Base-by-base conservation (phyloP, 1,140 invertebrate species). In the Magallana angulata region DNA sequence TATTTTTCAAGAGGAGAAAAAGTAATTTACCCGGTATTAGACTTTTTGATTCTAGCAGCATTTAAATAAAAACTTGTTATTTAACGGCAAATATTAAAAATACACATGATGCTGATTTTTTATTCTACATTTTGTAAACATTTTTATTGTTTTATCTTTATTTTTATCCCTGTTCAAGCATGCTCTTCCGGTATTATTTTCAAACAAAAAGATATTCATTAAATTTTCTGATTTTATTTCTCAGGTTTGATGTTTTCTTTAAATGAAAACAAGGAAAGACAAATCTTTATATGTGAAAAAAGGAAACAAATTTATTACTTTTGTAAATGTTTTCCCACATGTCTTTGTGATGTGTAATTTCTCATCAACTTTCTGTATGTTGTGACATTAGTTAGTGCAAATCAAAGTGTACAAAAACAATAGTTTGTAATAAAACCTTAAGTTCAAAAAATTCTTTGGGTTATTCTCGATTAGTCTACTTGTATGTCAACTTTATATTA, bases 341-440 rank as follows among this genome's bases (percentile, higher is more conserved):
- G 36, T 48, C 36, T 48, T 48, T 48, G 36, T 48, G 36, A 48
- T 5, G 36, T 48, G 36, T 48, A 4, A 48, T 48, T 76, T 76
- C 30, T 64, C 16, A 64, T 64, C 16, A n/a, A 64, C 16, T 64
- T 76, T 18, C 68, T 76, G 24, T 76, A 76, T 76, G 68, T 76
- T 76, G 68, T 76, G 68, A 76, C 24, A 76, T 12, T 76, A 76
- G 68, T 36, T 76, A 76, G 68, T 36, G 18, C 14, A 62, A 62
- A 12, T 76, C 24, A 24, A 76, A 24, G 9, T 76, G 68, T 76
- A 76, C 68, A 76, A 76, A 76, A 76, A 76, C 12, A 76, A 76
- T 76, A 76, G 68, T 76, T 76, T 76, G 24, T 30, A 76, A 76
- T 76, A 76, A 76, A 76, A 76, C 68, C 24, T 76, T 76, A 7